Evolutionary conservation across 2,113 vertebrate species (phyloP).

Genomic region (Saccopteryx leptura): DNA sequence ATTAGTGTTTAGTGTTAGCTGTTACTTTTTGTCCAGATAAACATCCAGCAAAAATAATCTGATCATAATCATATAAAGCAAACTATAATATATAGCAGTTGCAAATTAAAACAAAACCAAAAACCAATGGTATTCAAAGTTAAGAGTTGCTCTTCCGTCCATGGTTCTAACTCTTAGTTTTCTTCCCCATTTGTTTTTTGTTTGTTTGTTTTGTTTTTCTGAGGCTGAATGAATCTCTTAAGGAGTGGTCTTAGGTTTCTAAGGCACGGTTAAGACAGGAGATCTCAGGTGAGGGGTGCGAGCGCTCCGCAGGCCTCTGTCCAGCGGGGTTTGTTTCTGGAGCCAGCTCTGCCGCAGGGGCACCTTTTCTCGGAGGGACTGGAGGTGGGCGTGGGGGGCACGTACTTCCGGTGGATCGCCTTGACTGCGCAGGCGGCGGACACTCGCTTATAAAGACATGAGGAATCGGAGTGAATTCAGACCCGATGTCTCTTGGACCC

Average conservation of each 20-base stretch:
- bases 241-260: background rate
- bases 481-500: background rate
- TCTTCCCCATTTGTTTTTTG: background rate
- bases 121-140: background rate
- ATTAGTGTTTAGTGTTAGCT: background rate
- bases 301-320: background rate
- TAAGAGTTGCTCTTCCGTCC: background rate
- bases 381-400: background rate
- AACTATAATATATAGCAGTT: rapidly evolving
- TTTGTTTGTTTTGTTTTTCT: background rate
- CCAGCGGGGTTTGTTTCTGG: background rate
- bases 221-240: background rate
- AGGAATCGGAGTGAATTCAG: rapidly evolving
- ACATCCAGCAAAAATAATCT: background rate
- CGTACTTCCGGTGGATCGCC: rapidly evolving
- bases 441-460: rapidly evolving
- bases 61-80: background rate
- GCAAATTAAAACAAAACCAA: background rate
- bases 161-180: background rate
- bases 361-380: background rate
- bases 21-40: background rate
- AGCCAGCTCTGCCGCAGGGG: background rate
- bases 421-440: rapidly evolving
- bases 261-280: rapidly evolving
- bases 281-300: background rate